Evolutionary conservation across 2,797 vertebrate species (phyloP).

Genomic region (Melopsittacus undulatus): DNA sequence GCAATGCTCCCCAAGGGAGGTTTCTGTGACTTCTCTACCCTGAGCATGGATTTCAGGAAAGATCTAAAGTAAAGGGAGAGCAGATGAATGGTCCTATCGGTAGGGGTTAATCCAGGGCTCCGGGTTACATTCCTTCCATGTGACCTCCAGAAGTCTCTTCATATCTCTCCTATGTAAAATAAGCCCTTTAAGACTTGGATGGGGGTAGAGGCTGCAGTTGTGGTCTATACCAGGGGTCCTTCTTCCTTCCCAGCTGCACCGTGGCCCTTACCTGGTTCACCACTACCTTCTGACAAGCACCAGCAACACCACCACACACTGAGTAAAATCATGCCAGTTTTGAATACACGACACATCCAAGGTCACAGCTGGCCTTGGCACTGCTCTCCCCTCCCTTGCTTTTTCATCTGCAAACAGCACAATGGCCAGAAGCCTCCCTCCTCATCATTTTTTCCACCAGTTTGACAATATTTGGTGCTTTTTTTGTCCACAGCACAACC

Average conservation of each 20-base stretch:
- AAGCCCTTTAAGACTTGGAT: background rate
- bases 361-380: slow-evolving; percentile 13
- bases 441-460: slow-evolving; percentile 30
- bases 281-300: background rate
- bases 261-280: background rate
- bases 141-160: background rate
- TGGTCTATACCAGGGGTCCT: fast-evolving
- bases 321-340: background rate
- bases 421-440: slow-evolving; percentile 15
- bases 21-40: background rate
- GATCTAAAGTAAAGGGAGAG: background rate
- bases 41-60: fast-evolving
- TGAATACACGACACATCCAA: background rate
- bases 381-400: background rate
- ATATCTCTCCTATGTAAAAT: background rate
- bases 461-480: slow-evolving; percentile 31
- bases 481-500: slow-evolving; percentile 24
- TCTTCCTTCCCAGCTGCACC: background rate
- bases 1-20: fast-evolving
- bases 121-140: background rate
- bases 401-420: slow-evolving; percentile 12
- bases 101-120: slow-evolving; percentile 13
- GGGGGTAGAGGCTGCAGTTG: background rate
- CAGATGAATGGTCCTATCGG: background rate
- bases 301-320: background rate